Base-by-base conservation (phyloP, 2,888 invertebrate genomes). In the Nemurella pictetii region DNA sequence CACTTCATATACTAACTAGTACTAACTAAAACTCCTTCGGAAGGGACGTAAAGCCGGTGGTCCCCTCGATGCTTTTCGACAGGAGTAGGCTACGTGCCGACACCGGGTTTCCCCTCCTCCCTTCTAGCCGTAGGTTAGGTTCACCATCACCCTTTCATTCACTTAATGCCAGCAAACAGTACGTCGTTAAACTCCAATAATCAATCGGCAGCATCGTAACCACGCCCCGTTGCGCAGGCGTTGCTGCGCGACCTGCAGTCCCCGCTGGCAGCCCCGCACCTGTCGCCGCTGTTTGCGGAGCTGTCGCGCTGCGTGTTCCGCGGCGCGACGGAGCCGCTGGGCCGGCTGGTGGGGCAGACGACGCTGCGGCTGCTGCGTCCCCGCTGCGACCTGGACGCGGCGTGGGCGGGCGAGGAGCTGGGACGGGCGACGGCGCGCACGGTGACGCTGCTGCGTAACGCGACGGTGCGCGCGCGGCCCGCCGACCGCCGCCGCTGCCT, bases 321-420 rank as follows among this genome's bases (percentile, higher is more conserved):
- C 88, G 89, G 86, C 0, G 86, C 87, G 20, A 74, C 32, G 20
- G 32, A 77, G 9, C 75, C 82, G 35, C 20, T 81, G 72, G 86
- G 86, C 20, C 92, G 93, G 85, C 90, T 94, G 12, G 91, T 97
- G 36, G 94, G 95, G 9, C 92, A 95, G 87, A 92, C 95, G 78
- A 96, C 96, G 0, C 90, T 98, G 83, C 92, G 95, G 84, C 91
- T 97, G 27, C 92, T 94, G 88, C 94, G 95, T 84, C 97, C 98
- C 0, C 94, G 95, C 82, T 98, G 97, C 89, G 94, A 95, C 89
- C 89, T 97, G 73, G 94, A 95, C 87, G 90, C 93, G 0, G 93
- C 94, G 82, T 98, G 98, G 97, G 94, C 94, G 87, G 93, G 94
- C 84, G 95, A 95, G 88, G 91, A 93, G 73, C 90, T 96, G 4